These are phyloP conservation scores for Opisthograptis luteolata DNA, from an alignment of 2,888 invertebrate species.

Conservation along the genomic window DNA sequence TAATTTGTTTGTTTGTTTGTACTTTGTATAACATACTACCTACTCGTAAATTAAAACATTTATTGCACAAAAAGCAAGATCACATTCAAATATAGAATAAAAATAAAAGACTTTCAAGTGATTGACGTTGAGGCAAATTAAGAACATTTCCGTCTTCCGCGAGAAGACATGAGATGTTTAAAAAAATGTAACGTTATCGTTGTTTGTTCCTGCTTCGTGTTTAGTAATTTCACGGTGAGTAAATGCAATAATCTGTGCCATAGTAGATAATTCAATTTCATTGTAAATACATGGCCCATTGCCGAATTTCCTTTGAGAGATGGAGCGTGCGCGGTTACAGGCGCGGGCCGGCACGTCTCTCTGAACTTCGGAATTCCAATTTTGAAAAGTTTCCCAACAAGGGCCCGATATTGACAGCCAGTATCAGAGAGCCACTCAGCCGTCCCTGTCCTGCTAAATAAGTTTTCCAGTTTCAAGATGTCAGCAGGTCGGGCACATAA, in stretches of 20 bases:
- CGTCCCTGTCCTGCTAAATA: constrained; percentile 51
- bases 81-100: too few species aligned
- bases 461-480: constrained; percentile 46
- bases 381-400: constrained; percentile 82
- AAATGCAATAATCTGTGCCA: constrained; percentile 76
- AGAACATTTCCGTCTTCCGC: constrained; percentile 9
- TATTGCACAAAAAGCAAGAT: neutral
- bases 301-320: constrained; percentile 82
- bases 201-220: constrained; percentile 54
- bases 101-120: neutral
- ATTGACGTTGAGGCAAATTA: constrained; percentile 13
- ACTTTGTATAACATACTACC: too few species aligned
- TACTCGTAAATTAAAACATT: too few species aligned
- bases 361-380: constrained; percentile 83
- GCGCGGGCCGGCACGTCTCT: constrained; percentile 77
- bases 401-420: constrained; percentile 78
- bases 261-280: constrained; percentile 78
- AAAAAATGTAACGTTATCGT: constrained; percentile 39
- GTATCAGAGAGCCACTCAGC: constrained; percentile 73
- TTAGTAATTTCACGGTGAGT: constrained; percentile 74
- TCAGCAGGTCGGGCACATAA: constrained; percentile 15
- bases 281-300: constrained; percentile 76
- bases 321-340: constrained; percentile 67
- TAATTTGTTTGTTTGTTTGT: too few species aligned
- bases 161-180: neutral